Evolutionary conservation across 2,888 invertebrate genomes (phyloP).

Genomic region (Orchestes rusci): DNA sequence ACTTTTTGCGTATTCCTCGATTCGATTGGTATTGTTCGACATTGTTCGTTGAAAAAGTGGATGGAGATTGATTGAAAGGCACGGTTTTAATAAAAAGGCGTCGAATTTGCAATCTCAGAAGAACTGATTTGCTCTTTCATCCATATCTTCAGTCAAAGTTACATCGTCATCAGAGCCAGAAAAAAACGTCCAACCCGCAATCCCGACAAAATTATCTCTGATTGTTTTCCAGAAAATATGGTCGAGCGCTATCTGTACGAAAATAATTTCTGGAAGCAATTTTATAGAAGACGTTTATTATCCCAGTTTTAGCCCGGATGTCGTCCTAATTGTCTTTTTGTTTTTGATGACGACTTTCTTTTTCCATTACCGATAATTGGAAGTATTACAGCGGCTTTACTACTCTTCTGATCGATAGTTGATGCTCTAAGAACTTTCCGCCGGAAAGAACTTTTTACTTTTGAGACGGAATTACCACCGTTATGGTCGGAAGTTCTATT

Average conservation of each 20-base stretch:
- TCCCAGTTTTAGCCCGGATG: slow-evolving; percentile 14
- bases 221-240: slow-evolving; percentile 20
- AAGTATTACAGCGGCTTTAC: slow-evolving; percentile 4
- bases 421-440: no score
- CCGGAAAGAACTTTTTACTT: no score
- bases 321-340: slow-evolving; percentile 19
- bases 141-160: no score
- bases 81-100: slow-evolving; percentile 2
- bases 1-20: slow-evolving; percentile 19
- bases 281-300: slow-evolving; percentile 24
- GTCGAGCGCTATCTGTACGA: slow-evolving; percentile 20
- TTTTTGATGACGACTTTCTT: slow-evolving; percentile 14
- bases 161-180: no score
- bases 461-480: no score
- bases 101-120: no score
- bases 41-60: slow-evolving; percentile 8
- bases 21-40: slow-evolving; percentile 12
- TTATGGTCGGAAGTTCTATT: no score
- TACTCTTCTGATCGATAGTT: no score
- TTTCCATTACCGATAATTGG: slow-evolving; percentile 10
- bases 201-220: no score
- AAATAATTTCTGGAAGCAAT: slow-evolving; percentile 23
- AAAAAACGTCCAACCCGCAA: no score
- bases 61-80: slow-evolving; percentile 14
- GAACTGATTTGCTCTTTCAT: no score